Conservation (phyloP, 2,888 invertebrate species). For the Epistrophe eligans region DNA sequence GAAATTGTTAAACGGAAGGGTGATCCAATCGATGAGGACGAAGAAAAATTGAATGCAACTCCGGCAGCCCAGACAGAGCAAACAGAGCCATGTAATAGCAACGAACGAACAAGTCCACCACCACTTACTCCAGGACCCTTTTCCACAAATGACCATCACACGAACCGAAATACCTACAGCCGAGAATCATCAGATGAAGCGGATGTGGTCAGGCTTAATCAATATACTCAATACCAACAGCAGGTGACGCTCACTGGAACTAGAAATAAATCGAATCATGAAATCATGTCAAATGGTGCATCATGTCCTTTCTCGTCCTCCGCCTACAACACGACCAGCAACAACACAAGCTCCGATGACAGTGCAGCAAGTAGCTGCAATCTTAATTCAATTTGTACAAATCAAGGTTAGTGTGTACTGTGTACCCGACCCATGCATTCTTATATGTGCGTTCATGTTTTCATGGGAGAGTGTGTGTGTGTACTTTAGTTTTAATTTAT, state of each 20-base stretch:
- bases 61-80: slow-evolving; percentile 46
- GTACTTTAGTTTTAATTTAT: slow-evolving; percentile 17
- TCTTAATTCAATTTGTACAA: slow-evolving; percentile 75
- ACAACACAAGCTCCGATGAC: slow-evolving; percentile 41
- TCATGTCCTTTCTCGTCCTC: slow-evolving; percentile 60
- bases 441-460: neutral
- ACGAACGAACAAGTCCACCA: slow-evolving; percentile 74
- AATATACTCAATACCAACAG: slow-evolving; percentile 49
- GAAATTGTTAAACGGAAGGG: slow-evolving; percentile 94
- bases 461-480: neutral
- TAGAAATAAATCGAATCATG: slow-evolving; percentile 73
- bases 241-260: slow-evolving; percentile 49
- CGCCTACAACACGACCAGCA: slow-evolving; percentile 6
- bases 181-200: slow-evolving; percentile 39
- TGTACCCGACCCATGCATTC: neutral
- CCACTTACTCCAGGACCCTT: slow-evolving; percentile 21
- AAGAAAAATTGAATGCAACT: slow-evolving; percentile 73
- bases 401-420: slow-evolving; percentile 72
- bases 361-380: slow-evolving; percentile 48
- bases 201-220: slow-evolving; percentile 50
- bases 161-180: slow-evolving; percentile 43
- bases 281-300: slow-evolving; percentile 73
- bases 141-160: slow-evolving; percentile 40
- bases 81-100: slow-evolving; percentile 78
- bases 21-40: slow-evolving; percentile 85